Evolutionary conservation across 2,888 invertebrate genomes (phyloP).

Genomic region (Kryphioiulus occultus): DNA sequence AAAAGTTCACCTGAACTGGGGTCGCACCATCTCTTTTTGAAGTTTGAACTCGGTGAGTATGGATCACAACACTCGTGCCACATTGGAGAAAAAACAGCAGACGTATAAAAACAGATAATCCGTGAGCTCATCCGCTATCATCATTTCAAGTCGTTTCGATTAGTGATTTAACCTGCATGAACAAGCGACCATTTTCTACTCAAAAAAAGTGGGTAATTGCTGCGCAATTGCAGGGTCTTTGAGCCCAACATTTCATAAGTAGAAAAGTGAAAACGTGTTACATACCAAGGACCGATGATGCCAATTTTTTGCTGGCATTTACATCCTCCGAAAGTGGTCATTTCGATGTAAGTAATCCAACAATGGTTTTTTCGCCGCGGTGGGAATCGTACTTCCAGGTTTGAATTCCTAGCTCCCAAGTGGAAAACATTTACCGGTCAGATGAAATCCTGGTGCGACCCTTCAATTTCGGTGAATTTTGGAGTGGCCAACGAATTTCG

Average conservation of each 20-base stretch:
- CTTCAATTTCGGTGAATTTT: background rate
- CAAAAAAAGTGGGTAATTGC: background rate
- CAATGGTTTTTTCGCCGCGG: background rate
- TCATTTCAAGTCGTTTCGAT: background rate
- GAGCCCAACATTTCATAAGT: background rate
- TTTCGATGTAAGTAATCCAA: background rate
- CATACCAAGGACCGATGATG: background rate
- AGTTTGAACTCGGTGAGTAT: background rate
- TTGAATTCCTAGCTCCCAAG: background rate
- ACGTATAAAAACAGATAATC: background rate
- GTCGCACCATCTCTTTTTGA: background rate
- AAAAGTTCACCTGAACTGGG: background rate
- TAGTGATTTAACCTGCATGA: background rate
- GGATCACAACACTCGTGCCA: background rate
- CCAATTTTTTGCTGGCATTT: background rate
- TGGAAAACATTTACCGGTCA: background rate
- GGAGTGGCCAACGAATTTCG: background rate
- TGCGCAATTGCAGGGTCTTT: background rate
- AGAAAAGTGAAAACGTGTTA: background rate
- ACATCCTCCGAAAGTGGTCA: background rate
- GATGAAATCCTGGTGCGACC: background rate
- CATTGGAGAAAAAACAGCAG: background rate
- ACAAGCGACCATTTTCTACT: background rate
- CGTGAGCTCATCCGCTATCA: background rate
- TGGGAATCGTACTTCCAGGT: background rate